Evolutionary conservation across 2,113 vertebrate genomes (phyloP).

Genomic region (Ameiurus melas): DNA sequence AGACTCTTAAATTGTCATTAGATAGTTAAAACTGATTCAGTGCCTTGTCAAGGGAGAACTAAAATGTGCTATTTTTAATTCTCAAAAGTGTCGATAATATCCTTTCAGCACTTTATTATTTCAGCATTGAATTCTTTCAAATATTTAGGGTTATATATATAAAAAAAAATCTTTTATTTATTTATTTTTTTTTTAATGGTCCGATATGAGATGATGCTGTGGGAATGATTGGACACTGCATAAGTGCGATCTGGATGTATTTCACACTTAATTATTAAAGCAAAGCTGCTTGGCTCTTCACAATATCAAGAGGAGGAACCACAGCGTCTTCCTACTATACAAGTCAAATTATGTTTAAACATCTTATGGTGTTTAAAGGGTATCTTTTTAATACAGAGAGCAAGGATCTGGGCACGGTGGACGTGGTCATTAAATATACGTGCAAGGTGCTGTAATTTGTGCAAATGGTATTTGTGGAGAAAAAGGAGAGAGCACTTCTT

Average conservation of each 20-base stretch:
- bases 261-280: background rate
- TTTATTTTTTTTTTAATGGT: no score
- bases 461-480: background rate
- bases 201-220: background rate
- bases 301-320: background rate
- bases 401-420: background rate
- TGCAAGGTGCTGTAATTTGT: background rate
- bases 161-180: no score
- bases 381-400: background rate
- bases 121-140: background rate
- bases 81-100: background rate
- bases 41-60: conserved; percentile 62
- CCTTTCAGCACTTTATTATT: conserved; percentile 35
- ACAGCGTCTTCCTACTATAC: no score
- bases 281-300: background rate
- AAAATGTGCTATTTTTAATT: conserved; percentile 19
- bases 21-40: conserved; percentile 59
- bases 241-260: background rate
- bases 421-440: background rate
- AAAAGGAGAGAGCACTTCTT: background rate
- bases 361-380: background rate
- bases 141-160: no score
- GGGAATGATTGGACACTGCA: background rate
- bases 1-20: conserved; percentile 35
- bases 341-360: background rate